Evolutionary conservation across 2,113 vertebrate species (phyloP), one percentile per base, ranked within the genome.

Genomic region (Enhydra lutris): DNA sequence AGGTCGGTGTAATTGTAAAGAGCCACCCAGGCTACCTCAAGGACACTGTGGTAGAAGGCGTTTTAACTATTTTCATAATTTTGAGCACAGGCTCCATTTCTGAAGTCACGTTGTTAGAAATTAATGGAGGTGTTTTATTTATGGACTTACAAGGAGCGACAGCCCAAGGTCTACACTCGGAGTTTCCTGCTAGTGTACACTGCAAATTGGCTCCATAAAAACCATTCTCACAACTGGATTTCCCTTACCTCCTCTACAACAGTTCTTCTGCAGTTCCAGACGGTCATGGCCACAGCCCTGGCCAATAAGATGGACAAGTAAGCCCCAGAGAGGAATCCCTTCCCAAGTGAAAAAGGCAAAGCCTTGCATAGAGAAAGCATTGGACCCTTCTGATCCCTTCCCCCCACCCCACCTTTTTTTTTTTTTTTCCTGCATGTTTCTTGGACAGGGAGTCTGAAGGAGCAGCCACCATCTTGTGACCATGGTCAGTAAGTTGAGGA

Each of bases 341-440:
- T 24, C 50, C 36, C 59, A 6, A 31, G 10, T 36, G 47, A 86
- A 67, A 67, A 69, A 42, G 26, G 29, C 9, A 42, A 42, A 89
- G 12, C 36, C 26, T 47, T 69, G 13, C 31, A 69, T n/a, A 24
- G n/a, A 52, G 24, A 57, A 59, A 8, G 6, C 42, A 12, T 1
- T 3, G n/a, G 79, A 2, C 0, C 31, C 42, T 29, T 34, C 21
- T 0, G 0, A 0, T 47, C 82, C 8, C 31, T 47, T 45, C 15
- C 3, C 7, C 18, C 12, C 15, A 5, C 17, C 17, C 17, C 1
- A 5, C 52, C 52, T 52, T 18, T 55, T 55, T 55, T 55, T 52
- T 52, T 3, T 23, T 23, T 11, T 86, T n/a, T 71, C 89, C 74
- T 69, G 69, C 18, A 4, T 24, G 7, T 59, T 2, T 36, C 23